Conservation (phyloP, 2,113 vertebrate genomes). For the Lampris incognitus region DNA sequence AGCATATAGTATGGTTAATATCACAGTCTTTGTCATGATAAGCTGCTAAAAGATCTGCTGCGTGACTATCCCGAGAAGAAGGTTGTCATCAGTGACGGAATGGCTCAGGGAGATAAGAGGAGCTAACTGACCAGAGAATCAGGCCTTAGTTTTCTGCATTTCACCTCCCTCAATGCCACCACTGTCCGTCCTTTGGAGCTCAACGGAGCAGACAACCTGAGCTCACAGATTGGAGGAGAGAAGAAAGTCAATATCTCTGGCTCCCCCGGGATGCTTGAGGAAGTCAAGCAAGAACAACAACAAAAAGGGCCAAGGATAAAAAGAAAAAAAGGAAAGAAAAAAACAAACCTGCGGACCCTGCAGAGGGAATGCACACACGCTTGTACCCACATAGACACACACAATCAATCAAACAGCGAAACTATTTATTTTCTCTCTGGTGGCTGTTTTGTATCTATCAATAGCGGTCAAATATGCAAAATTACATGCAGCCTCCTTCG, state of each 20-base stretch:
- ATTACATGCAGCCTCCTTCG: neutral
- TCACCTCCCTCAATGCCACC: slow-evolving; percentile 31
- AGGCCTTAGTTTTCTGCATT: slow-evolving; percentile 50
- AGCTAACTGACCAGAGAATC: slow-evolving; percentile 66
- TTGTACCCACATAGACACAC: slow-evolving; percentile 3
- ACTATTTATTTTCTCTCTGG: neutral
- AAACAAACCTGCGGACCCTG: slow-evolving; percentile 7
- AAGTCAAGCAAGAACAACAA: slow-evolving; percentile 18
- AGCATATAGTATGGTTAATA: slow-evolving; percentile 9
- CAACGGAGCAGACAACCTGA: slow-evolving; percentile 56
- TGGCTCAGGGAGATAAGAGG: slow-evolving; percentile 45
- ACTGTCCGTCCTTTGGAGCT: slow-evolving; percentile 46
- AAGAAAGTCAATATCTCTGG: slow-evolving; percentile 61
- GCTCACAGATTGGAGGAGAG: slow-evolving; percentile 48
- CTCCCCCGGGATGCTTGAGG: slow-evolving; percentile 36
- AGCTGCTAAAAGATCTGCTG: slow-evolving; percentile 23
- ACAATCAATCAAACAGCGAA: neutral
- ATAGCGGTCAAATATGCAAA: neutral
- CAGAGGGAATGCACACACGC: neutral
- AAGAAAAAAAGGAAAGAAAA: slow-evolving; percentile 15
- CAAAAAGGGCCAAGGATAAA: slow-evolving; percentile 12
- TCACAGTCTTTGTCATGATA: slow-evolving; percentile 29
- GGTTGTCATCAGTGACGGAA: slow-evolving; percentile 41
- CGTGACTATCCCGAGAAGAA: slow-evolving; percentile 25
- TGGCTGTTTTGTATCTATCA: neutral